Base-by-base conservation (phyloP, 2,888 invertebrate genomes). In the Drosophila peninsularis region DNA sequence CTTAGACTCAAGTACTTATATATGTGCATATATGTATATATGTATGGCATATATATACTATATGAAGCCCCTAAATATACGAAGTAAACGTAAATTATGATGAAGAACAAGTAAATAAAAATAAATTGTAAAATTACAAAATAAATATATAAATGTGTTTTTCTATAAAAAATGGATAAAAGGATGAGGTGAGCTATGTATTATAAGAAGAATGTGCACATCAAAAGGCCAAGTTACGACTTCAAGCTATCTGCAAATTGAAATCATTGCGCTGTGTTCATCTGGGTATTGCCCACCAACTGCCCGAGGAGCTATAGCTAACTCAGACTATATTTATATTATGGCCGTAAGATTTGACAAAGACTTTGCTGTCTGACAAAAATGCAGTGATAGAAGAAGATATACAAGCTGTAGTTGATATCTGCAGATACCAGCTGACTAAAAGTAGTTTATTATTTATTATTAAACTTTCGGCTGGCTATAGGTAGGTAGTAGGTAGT, bases 1-100 rank as follows among this genome's bases (percentile, higher is more conserved):
- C 76, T 77, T 88, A 88, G 86, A 86, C 86, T 84, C 84, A 79
- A 86, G 78, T 82, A 80, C 78, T 70, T 80, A 78, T 75, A 76
- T 74, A 67, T 42, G 75, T 61, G 64, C 36, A 63, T 58, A 65
- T 49, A 63, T 62, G 66, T 49, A 52, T 47, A 47, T 50, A 62
- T 39, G 52, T 75, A 75, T 50, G 24, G 24, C 0, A 63, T 67
- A 67, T 50, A 53, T 55, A 41, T 54, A 44, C 24, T 62, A 68
- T 49, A 52, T 47, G 57, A 63, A 63, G 30, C 78, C 78, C 56
- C 49, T 75, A 75, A 75, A 73, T 62, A 72, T 75, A 75, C 58
- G 73, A 72, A 72, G 54, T 67, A 66, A 73, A 82, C n/a, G 57
- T 75, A 70, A 72, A 78, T 76, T 79, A 79, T 79, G 73, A 64